phyloP scores from a whole-genome alignment of 1,140 invertebrate species.

The Rhysida immarginata region DNA sequence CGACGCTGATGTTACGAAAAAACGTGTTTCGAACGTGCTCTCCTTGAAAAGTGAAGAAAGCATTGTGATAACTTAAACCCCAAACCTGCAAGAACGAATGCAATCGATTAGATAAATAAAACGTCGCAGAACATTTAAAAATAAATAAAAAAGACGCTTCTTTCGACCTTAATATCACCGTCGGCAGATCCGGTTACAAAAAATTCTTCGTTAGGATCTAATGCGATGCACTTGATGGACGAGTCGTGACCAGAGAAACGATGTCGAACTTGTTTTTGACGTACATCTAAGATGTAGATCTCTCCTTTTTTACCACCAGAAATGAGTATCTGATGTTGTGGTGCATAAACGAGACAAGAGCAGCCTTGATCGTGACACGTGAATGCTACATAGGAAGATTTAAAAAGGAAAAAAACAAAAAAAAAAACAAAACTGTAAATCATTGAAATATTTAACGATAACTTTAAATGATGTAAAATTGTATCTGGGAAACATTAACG shows the following conservation, averaged over 20 bases:
- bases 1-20: conserved; percentile 89
- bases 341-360: conserved; percentile 71
- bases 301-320: conserved; percentile 92
- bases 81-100: conserved; percentile 62
- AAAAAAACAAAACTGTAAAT: conserved; percentile 7
- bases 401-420: too few relatives aligned
- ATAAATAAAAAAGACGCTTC: not conserved
- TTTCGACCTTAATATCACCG: conserved; percentile 87
- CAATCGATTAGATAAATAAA: not conserved
- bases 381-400: too few relatives aligned
- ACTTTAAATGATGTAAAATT: not conserved
- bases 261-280: conserved; percentile 71
- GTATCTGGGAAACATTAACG: too few relatives aligned
- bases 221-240: conserved; percentile 81
- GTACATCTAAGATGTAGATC: conserved; percentile 84
- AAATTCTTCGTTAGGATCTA: conserved; percentile 89
- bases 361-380: conserved; percentile 84
- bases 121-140: too few relatives aligned
- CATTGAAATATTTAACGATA: not conserved
- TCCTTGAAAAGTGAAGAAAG: conserved; percentile 71
- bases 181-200: conserved; percentile 96
- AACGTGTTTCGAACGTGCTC: conserved; percentile 54
- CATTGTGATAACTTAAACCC: conserved; percentile 67
- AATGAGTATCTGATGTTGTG: conserved; percentile 74
- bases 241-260: conserved; percentile 83